Base-by-base conservation (phyloP, 2,888 invertebrate genomes). In the Noctua janthe region DNA sequence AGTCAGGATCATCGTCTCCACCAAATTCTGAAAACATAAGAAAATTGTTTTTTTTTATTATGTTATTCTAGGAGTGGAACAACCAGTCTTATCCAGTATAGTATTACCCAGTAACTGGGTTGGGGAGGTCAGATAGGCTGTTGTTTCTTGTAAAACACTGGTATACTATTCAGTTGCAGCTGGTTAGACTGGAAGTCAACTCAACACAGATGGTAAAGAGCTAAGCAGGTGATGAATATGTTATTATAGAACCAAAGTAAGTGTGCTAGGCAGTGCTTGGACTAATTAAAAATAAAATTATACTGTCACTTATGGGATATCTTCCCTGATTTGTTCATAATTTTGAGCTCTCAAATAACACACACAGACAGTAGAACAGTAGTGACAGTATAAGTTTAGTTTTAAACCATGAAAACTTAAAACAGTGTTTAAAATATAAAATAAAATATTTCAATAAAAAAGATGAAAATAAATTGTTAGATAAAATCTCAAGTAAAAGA, bases 1-100 rank as follows among this genome's bases (percentile, higher is more conserved):
- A 96, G 83, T 96, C 96, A 0, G 95, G 95, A 76, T 97, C 97
- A 80, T 96, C 96, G 66, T 92, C 94, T 6, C 71, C 71, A 67
- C 62, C 79, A 78, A 89, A 94, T 76, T 92, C 94, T 83, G 87
- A 74, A 82, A 90, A 87, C 78, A 35, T 56, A 62, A 29, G 1
- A 76, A 17, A 8, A 13, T 35, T 11, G 1, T 49, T 69, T 39
- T 39, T 78, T 56, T 64, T 35, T 35, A 11, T 35, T 35, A 64
- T 35, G 8, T 62, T 35, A 20, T 8, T 17, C 17, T 64, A 17
- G 35, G 64, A 64, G 35, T 20, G 2, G n/a, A 20, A n/a, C 59
- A n/a, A n/a, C 56, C 56, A 11, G 59, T 59, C 59, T 39, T 39
- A 39, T 5, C 39, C 39, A 39, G 39, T 39, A 39, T 39, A 39